phyloP scores from a whole-genome alignment of 2,113 vertebrate genomes.

The Dicaeum eximium region DNA sequence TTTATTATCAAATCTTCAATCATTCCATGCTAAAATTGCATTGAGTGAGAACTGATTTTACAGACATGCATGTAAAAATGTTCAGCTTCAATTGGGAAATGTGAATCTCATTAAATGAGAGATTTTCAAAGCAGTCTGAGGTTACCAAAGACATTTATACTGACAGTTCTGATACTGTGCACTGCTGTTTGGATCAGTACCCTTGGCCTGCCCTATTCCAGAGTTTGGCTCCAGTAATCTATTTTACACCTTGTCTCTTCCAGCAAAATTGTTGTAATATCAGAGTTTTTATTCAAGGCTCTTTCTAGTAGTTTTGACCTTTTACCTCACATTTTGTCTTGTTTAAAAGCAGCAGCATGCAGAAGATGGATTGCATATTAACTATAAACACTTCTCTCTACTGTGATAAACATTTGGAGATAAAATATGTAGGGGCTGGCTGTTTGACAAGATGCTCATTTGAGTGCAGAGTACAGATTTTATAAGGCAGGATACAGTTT shows the following conservation, averaged over 20 bases:
- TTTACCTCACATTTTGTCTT: not conserved
- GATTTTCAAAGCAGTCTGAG: not conserved
- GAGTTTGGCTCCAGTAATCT: not conserved
- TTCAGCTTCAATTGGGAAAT: not conserved
- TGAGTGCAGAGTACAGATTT: not conserved
- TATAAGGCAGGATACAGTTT: not conserved
- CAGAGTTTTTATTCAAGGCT: not conserved
- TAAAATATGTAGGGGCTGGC: not conserved
- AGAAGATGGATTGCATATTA: constrained; percentile 28
- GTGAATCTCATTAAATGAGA: not conserved
- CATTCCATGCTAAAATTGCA: not conserved
- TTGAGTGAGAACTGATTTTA: not conserved
- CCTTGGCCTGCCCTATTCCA: not conserved
- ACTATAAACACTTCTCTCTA: not conserved
- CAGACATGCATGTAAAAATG: not conserved
- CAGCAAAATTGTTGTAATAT: not conserved
- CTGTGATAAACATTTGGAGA: constrained; percentile 29
- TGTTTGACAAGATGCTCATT: not conserved
- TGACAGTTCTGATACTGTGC: not conserved
- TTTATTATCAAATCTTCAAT: not conserved
- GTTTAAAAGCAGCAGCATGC: not conserved
- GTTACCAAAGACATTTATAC: not conserved
- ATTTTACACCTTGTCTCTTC: not conserved
- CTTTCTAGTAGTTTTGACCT: constrained; percentile 15
- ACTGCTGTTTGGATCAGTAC: not conserved